phyloP scores from a whole-genome alignment of 2,113 vertebrate genomes.

The Numenius arquata region DNA sequence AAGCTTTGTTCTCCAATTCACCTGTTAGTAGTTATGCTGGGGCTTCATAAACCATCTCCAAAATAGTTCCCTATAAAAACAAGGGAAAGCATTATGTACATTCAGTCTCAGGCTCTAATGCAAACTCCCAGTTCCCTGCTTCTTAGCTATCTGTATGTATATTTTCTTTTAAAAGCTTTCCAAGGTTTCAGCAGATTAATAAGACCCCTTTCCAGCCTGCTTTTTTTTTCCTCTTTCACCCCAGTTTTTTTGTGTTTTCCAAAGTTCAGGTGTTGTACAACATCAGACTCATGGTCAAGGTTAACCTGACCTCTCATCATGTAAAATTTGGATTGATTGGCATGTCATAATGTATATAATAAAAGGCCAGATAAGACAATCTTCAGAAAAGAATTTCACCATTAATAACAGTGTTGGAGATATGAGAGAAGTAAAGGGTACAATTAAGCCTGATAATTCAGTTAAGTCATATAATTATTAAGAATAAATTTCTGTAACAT shows the following conservation, averaged over 20 bases:
- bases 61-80: not conserved
- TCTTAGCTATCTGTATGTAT: not conserved
- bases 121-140: not conserved
- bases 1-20: not conserved
- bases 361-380: not conserved
- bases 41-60: not conserved
- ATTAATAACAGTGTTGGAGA: not conserved
- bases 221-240: rapidly evolving
- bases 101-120: not conserved
- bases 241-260: not conserved
- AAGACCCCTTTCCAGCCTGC: not conserved
- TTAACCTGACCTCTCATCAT: not conserved
- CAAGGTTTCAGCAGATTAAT: not conserved
- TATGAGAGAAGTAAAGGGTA: not conserved
- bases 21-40: not conserved
- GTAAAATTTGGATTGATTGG: not conserved
- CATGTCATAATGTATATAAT: not conserved
- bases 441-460: not conserved
- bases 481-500: not conserved
- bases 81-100: not conserved
- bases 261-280: not conserved
- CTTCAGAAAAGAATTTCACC: not conserved
- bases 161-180: not conserved
- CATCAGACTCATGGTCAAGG: not conserved
- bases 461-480: not conserved